Base-by-base conservation (phyloP, 2,888 invertebrate genomes). In the Nomada lathburiana region DNA sequence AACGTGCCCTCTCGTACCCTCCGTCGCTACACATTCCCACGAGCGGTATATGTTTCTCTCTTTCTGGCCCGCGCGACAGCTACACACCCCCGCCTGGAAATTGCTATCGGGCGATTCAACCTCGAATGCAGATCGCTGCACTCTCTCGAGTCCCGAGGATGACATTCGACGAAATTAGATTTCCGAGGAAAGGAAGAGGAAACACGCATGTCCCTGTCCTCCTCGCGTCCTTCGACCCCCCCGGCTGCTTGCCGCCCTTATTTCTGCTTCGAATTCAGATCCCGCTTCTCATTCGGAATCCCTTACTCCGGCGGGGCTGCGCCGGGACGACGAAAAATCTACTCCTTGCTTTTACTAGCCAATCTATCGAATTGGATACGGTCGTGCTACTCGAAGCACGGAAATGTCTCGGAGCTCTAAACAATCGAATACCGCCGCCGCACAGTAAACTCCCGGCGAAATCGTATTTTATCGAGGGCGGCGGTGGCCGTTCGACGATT, bases 131-230 rank as follows among this genome's bases (percentile, higher is more conserved):
- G 89, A 90, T 86, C 87, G 85, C 86, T 87, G 83, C 89, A 86
- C 85, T 83, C 81, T 85, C 86, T 78, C 84, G 84, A 85, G 86
- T 86, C 88, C 85, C 87, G 81, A 86, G 86, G 87, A 88, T 89
- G 90, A 90, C 89, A 90, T 90, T 90, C 90, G 88, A 88, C 86
- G 88, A 91, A 91, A 91, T 91, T 91, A 91, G 89, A 90, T 91
- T 91, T 90, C 90, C 89, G 83, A 80, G 87, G 82, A 86, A 87
- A 87, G 89, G 87, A 78, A 78, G 80, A 87, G 87, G 88, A 87
- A 88, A 90, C 86, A 87, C 88, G 84, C 81, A 68, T 83, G 76
- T 71, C 80, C 70, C 80, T 42, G 71, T 74, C 79, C 83, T 70
- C 69, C 62, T 71, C 57, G 47, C 42, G 29, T 44, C 20, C 53